Conservation (phyloP, 2,113 vertebrate genomes). For the Globicephala melas region DNA sequence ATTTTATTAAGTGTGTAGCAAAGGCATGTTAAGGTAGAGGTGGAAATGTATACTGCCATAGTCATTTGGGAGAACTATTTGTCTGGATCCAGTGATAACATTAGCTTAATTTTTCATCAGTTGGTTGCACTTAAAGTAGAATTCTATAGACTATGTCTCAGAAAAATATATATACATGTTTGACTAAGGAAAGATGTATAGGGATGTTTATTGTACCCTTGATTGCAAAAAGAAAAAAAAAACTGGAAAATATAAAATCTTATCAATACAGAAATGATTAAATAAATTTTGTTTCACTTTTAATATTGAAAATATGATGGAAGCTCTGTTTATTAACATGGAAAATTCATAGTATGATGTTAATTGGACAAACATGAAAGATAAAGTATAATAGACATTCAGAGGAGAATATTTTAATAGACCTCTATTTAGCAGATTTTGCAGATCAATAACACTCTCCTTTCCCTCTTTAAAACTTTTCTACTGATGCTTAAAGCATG, state of each 20-base stretch:
- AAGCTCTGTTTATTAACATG: neutral
- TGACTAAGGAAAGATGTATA: neutral
- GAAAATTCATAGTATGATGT: neutral
- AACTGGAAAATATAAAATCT: neutral
- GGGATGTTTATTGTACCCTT: neutral
- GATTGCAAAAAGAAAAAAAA: neutral
- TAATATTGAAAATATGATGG: neutral
- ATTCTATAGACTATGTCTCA: neutral
- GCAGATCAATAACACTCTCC: neutral
- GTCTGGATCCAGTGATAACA: neutral
- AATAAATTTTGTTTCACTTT: neutral
- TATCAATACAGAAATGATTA: neutral
- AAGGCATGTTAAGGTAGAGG: neutral
- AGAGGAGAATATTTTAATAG: neutral
- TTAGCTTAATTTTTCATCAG: neutral
- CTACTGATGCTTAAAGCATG: neutral
- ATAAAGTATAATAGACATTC: neutral
- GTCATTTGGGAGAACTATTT: neutral
- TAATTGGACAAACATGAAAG: neutral
- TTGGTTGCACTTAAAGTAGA: neutral
- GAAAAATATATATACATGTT: neutral
- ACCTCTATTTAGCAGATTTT: neutral
- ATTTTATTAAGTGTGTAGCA: neutral
- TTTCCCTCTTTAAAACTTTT: neutral
- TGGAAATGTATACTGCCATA: neutral